Percentiles rank a stretch among this genome's conserved stretches.
Evolutionary conservation across 2,888 invertebrate species (phyloP).

Genomic region (Rhagonycha lutea): DNA sequence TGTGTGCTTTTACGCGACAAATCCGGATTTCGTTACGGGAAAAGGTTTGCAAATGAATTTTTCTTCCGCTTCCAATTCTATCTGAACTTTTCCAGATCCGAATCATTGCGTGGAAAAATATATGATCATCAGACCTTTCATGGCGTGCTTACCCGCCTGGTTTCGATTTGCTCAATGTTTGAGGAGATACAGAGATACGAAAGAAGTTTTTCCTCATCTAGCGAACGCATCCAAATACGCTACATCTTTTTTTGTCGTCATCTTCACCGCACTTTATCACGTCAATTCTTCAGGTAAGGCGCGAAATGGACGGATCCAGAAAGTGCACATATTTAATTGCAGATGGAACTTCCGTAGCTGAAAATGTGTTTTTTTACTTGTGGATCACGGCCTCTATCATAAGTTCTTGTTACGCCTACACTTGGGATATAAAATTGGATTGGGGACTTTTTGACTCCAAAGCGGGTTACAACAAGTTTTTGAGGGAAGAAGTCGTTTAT

Average conservation of each 20-base stretch:
- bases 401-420: slow-evolving; percentile 92
- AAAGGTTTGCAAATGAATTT: slow-evolving; percentile 54
- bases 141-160: slow-evolving; percentile 95
- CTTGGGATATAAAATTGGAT: slow-evolving; percentile 99
- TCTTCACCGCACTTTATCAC: slow-evolving; percentile 71
- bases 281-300: slow-evolving; percentile 19
- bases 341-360: slow-evolving; percentile 54
- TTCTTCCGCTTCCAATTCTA: neutral
- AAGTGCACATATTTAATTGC: neutral
- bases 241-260: slow-evolving; percentile 93
- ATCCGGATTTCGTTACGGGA: slow-evolving; percentile 72
- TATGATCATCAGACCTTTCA: slow-evolving; percentile 78
- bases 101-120: slow-evolving; percentile 73
- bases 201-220: slow-evolving; percentile 92
- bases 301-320: neutral
- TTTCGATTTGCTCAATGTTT: slow-evolving; percentile 97
- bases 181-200: slow-evolving; percentile 91
- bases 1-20: slow-evolving; percentile 86
- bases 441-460: slow-evolving; percentile 95
- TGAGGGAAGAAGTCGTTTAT: slow-evolving; percentile 95
- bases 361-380: slow-evolving; percentile 85
- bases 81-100: slow-evolving; percentile 53
- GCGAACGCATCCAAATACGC: slow-evolving; percentile 98
- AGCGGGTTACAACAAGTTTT: slow-evolving; percentile 87
- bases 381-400: slow-evolving; percentile 86